phyloP scores from a whole-genome alignment of 2,113 vertebrate species.

The Saccopteryx leptura region DNA sequence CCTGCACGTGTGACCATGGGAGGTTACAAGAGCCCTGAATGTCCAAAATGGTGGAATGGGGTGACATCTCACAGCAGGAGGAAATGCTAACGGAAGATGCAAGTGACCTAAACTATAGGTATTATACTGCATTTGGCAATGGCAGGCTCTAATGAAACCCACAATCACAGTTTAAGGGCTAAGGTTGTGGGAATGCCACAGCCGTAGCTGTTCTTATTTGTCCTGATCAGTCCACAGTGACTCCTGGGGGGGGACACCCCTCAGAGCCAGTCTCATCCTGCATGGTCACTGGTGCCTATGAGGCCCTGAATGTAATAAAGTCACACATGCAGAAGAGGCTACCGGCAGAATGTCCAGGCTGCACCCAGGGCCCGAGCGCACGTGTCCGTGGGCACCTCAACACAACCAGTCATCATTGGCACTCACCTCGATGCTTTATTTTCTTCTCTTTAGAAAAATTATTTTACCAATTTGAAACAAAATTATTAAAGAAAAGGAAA shows the following conservation, averaged over 20 bases:
- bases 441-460: not conserved
- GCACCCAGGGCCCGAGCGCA: not conserved
- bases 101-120: not conserved
- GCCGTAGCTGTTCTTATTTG: fast-evolving
- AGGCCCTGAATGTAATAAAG: not conserved
- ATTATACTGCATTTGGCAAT: not conserved
- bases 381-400: not conserved
- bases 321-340: not conserved
- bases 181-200: not conserved
- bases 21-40: not conserved
- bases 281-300: fast-evolving
- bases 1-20: fast-evolving
- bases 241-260: not conserved
- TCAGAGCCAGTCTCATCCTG: not conserved
- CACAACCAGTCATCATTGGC: not conserved
- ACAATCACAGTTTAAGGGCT: not conserved
- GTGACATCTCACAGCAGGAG: not conserved
- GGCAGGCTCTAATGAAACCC: not conserved
- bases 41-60: not conserved
- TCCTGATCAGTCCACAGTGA: not conserved
- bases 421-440: fast-evolving
- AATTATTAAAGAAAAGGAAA: not conserved
- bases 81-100: not conserved
- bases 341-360: not conserved
- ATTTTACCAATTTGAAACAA: not conserved